Evolutionary conservation across 2,113 vertebrate species (phyloP).

Genomic region (Python bivittatus): DNA sequence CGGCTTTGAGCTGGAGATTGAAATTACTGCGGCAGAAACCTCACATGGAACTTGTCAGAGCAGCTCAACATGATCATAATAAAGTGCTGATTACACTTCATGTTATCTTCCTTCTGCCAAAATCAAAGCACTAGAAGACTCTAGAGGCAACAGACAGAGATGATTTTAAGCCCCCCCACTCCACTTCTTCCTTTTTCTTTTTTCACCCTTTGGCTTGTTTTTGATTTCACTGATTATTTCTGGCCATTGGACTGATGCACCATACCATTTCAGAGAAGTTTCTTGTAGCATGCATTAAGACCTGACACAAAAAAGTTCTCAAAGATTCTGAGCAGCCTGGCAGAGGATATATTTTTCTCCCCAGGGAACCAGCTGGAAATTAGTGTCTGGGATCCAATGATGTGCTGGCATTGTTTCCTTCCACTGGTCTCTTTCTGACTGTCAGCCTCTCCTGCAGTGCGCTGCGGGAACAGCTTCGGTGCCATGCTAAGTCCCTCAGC

Average conservation of each 20-base stretch:
- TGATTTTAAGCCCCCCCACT: neutral
- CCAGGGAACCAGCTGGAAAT: neutral
- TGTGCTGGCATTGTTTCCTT: neutral
- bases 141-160: constrained; percentile 49
- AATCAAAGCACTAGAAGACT: constrained; percentile 34
- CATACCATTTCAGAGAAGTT: constrained; percentile 21
- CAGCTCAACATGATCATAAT: constrained; percentile 45
- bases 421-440: neutral
- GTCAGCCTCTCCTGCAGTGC: neutral
- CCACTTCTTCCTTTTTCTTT: neutral
- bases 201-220: constrained; percentile 51
- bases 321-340: neutral
- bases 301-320: neutral
- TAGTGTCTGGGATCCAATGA: neutral
- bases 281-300: constrained; percentile 12
- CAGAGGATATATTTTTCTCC: neutral
- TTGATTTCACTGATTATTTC: constrained; percentile 36
- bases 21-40: constrained; percentile 46
- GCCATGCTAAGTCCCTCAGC: neutral
- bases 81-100: constrained; percentile 60
- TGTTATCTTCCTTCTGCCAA: constrained; percentile 47
- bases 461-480: neutral
- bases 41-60: constrained; percentile 60
- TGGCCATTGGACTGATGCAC: constrained; percentile 33
- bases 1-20: constrained; percentile 22